Base-by-base conservation (phyloP, 2,797 vertebrate genomes). In the Channallabes apus region DNA sequence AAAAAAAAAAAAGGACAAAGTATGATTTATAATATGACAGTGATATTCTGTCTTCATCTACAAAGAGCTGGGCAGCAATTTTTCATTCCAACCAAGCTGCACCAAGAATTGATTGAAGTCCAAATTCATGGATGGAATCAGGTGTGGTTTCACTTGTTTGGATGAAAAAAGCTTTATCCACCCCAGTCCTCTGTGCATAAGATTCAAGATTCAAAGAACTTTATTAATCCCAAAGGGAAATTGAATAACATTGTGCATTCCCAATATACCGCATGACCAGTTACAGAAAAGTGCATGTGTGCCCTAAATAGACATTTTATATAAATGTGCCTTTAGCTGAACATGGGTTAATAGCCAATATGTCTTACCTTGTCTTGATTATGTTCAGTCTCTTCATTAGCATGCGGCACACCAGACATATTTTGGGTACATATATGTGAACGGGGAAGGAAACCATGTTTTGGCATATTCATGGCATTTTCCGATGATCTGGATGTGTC, bases 291-390 rank as follows among this genome's bases (percentile, higher is more conserved):
- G 38, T 72, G 9, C 12, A 27, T 54, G 3, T 56, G 8, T 56
- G 7, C 17, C 29, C 3, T 56, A 72, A 72, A 72, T 15, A 75
- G n/a, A 75, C 12, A 76, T 77, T 59, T 77, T 27, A 58, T 78
- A 61, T 38, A 11, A 78, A 24, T 6, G 2, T 59, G 56, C 11
- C 20, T 78, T 27, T 73, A 18, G 46, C 46, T 78, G 54, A 77
- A 77, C 18, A 38, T 18, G n/a, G 17, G 3, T 56, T 58, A 58
- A 84, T 51, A 59, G 2, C 22, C 68, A 18, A 8, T n/a, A 56
- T 73, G 6, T 84, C 86, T 86, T 54, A 77, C 64, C 82, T 68
- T 58, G 54, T 64, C 67, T 85, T 51, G 20, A 22, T 58, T 69
- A 73, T 82, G 54, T 27, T 73, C 56, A 51, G 38, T 38, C 7